Percentiles rank a stretch among this genome's conserved stretches.
Evolutionary conservation across 2,888 invertebrate genomes (phyloP).

Genomic region (Dascillus cervinus): DNA sequence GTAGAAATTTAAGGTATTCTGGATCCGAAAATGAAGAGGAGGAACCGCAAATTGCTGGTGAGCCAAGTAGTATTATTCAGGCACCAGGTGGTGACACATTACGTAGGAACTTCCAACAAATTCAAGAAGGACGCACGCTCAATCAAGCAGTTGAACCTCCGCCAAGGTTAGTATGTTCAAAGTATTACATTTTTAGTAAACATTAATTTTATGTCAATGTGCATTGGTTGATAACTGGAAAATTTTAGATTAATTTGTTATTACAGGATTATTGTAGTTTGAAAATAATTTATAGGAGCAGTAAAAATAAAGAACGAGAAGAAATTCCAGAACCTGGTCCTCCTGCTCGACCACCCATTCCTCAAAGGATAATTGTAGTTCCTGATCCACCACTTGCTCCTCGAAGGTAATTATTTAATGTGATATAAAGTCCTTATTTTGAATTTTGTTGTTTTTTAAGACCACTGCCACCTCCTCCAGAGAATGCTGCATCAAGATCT

Average conservation of each 20-base stretch:
- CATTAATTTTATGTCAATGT: background rate
- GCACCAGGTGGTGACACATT: constrained; percentile 89
- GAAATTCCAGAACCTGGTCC: constrained; percentile 77
- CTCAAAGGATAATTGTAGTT: constrained; percentile 85
- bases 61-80: constrained; percentile 91
- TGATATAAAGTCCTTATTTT: constrained; percentile 9
- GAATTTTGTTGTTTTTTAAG: constrained; percentile 38
- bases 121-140: constrained; percentile 73
- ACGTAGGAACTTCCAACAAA: constrained; percentile 95
- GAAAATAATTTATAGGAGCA: constrained; percentile 25
- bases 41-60: constrained; percentile 83
- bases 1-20: constrained; percentile 62
- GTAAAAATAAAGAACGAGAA: constrained; percentile 44
- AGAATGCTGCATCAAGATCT: constrained; percentile 51
- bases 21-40: constrained; percentile 98
- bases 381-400: constrained; percentile 65
- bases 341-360: constrained; percentile 80
- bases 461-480: constrained; percentile 78
- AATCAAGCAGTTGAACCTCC: constrained; percentile 53
- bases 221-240: background rate
- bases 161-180: constrained; percentile 31
- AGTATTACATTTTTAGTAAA: background rate
- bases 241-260: background rate
- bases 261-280: constrained; percentile 3
- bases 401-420: constrained; percentile 48